phyloP scores from a whole-genome alignment of 2,888 invertebrate species.

The Phalera bucephala region DNA sequence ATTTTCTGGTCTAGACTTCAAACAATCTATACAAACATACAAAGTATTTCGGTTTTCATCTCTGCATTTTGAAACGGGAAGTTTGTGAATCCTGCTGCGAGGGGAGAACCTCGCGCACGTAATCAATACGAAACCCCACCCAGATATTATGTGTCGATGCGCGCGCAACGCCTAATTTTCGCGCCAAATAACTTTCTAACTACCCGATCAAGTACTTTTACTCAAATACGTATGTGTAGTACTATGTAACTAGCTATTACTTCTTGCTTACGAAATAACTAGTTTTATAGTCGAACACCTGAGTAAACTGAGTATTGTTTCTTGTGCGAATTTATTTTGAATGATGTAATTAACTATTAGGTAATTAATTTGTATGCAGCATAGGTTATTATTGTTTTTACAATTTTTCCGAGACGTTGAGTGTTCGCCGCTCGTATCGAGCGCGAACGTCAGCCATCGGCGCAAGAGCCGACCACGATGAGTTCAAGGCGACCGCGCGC shows the following conservation, averaged over 20 bases:
- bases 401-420: constrained; percentile 45
- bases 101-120: constrained; percentile 51
- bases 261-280: background rate
- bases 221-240: background rate
- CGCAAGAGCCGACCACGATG: constrained; percentile 65
- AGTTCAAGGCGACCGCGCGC: constrained; percentile 81
- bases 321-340: background rate
- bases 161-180: constrained; percentile 63
- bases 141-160: constrained; percentile 39
- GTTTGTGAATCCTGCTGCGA: constrained; percentile 40
- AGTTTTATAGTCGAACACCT: background rate
- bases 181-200: constrained; percentile 48
- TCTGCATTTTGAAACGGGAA: constrained; percentile 45
- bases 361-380: background rate
- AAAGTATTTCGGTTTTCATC: constrained; percentile 53
- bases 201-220: background rate
- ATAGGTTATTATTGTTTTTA: background rate
- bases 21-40: constrained; percentile 18
- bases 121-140: constrained; percentile 73
- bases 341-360: background rate
- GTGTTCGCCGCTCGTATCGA: constrained; percentile 51
- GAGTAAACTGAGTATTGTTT: background rate
- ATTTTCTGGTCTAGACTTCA: constrained; percentile 16
- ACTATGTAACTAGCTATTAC: background rate
- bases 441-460: constrained; percentile 49